phyloP scores from a whole-genome alignment of 2,113 vertebrate genomes.

The Boulengerochromis microlepis region DNA sequence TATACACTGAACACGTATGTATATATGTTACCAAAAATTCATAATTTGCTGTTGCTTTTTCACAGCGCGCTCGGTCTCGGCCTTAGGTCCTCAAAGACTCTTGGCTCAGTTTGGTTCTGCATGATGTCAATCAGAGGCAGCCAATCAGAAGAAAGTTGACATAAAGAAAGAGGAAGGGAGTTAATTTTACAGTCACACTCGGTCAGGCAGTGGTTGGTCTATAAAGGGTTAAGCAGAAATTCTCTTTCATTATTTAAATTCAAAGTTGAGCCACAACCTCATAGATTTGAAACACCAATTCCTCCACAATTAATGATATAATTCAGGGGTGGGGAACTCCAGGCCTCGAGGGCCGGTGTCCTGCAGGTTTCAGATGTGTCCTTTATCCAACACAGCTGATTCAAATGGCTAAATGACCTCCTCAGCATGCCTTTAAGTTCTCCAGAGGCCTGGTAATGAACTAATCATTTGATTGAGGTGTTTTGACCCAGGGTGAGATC shows the following conservation, averaged over 20 bases:
- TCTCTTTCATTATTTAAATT: neutral
- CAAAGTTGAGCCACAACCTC: neutral
- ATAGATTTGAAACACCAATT: neutral
- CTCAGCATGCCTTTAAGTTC: neutral
- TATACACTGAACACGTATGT: neutral
- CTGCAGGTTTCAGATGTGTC: neutral
- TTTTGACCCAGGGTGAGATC: neutral
- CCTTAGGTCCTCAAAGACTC: neutral
- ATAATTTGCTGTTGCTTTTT: neutral
- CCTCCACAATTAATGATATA: neutral
- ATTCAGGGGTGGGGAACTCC: neutral
- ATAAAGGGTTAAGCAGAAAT: neutral
- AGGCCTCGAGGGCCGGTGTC: neutral
- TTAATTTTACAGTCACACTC: neutral
- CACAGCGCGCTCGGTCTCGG: accelerated
- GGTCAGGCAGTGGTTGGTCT: neutral
- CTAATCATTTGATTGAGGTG: neutral
- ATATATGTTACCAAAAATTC: neutral
- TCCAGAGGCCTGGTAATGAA: neutral
- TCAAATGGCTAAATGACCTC: neutral
- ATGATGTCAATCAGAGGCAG: neutral
- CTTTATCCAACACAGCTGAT: neutral
- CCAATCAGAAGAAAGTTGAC: neutral
- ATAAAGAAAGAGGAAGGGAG: neutral
- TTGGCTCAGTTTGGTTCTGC: neutral